These are phyloP conservation scores for Dasysyrphus albostriatus DNA, from an alignment of 2,888 invertebrate species.

Conservation along the genomic window DNA sequence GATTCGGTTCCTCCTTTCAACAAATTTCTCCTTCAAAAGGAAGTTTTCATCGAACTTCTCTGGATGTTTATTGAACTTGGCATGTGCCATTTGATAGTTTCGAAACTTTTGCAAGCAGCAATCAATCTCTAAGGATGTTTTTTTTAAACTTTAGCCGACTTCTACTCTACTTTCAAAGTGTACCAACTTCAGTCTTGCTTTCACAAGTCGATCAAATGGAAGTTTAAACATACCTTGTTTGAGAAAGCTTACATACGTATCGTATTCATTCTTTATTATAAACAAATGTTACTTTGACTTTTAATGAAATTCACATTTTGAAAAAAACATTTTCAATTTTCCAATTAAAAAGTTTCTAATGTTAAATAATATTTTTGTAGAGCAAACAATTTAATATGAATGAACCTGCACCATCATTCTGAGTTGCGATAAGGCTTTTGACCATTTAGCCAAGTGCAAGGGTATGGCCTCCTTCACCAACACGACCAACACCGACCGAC, in stretches of 20 bases:
- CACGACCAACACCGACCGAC: neutral
- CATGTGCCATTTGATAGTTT: constrained; percentile 10
- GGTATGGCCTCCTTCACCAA: neutral
- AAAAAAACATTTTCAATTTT: neutral
- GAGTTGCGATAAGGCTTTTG: neutral
- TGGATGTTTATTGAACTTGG: neutral
- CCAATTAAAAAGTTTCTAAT: constrained; percentile 19
- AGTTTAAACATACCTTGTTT: neutral
- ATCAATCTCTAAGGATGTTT: constrained; percentile 37
- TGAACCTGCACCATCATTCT: neutral
- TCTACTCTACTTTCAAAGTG: neutral
- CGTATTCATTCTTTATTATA: neutral
- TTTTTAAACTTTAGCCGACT: neutral
- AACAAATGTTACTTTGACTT: neutral
- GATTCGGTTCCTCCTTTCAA: neutral
- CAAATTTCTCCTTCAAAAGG: neutral
- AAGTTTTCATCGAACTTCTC: neutral
- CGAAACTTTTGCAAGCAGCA: constrained; percentile 20
- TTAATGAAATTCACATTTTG: neutral
- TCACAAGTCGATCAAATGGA: neutral
- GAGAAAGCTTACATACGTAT: neutral
- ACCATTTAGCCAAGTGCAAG: constrained; percentile 9
- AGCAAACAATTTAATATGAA: neutral
- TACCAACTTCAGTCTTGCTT: neutral
- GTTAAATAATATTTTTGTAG: neutral